Conservation (phyloP, 2,888 invertebrate species). For the Eristalis intricaria region DNA sequence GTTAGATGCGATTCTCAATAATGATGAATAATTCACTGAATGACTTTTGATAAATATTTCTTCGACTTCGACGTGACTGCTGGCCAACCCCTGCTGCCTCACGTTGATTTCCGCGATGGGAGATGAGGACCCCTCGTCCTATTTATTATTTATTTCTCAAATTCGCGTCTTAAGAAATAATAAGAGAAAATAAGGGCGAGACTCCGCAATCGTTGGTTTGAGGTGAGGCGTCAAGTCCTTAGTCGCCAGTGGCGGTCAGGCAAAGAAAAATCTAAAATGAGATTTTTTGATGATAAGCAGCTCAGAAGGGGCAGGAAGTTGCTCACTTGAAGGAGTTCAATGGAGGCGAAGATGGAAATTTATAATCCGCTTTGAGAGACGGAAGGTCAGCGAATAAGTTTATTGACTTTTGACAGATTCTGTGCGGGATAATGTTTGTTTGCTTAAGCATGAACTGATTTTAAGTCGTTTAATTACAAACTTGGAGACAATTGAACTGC, state of each 20-base stretch:
- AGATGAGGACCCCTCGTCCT: background rate
- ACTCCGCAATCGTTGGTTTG: background rate
- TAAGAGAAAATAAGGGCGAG: background rate
- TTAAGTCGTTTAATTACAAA: no score
- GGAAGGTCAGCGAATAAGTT: no score
- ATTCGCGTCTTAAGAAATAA: background rate
- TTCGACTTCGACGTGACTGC: background rate
- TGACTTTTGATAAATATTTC: constrained; percentile 58
- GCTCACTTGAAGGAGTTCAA: no score
- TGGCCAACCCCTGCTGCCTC: background rate
- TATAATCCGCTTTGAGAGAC: no score
- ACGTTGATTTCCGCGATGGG: background rate
- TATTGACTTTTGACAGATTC: no score
- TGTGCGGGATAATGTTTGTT: no score
- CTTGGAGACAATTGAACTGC: no score
- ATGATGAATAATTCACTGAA: constrained; percentile 58
- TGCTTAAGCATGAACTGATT: no score
- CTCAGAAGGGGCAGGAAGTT: no score
- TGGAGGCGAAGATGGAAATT: no score
- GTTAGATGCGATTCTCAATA: constrained; percentile 28
- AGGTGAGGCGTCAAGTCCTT: background rate
- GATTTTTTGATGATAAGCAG: background rate
- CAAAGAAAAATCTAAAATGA: background rate
- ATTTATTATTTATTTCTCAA: background rate
- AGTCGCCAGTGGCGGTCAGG: background rate